These are phyloP conservation scores for Scleropages formosus DNA, from an alignment of 2,797 vertebrate genomes.

Conservation along the genomic window DNA sequence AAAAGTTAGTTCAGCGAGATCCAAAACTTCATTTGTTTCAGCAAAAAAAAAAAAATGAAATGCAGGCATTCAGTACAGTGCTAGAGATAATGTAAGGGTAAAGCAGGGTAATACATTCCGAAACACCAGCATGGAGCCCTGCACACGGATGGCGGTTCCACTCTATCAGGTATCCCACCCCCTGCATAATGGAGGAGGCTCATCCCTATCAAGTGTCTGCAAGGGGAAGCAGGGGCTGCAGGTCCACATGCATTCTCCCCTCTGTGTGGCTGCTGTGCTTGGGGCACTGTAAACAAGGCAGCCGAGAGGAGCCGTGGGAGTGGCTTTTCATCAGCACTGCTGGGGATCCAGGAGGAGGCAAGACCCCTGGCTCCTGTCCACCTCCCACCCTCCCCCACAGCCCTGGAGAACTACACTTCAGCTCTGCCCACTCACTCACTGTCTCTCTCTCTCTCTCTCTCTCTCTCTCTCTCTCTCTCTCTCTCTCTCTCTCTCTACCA, in stretches of 20 bases:
- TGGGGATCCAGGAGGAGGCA: not conserved
- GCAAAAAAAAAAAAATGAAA: no score
- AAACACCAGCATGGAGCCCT: not conserved
- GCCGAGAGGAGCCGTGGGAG: slow-evolving; percentile 13
- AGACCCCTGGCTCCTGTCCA: slow-evolving; percentile 3
- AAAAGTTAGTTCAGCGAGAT: no score
- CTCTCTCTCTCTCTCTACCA: slow-evolving; percentile 61
- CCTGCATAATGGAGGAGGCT: slow-evolving; percentile 17
- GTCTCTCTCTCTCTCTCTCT: slow-evolving; percentile 61
- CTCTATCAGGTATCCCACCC: slow-evolving; percentile 15
- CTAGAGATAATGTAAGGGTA: not conserved
- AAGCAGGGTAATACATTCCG: slow-evolving; percentile 13
- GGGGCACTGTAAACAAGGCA: not conserved
- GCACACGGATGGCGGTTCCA: slow-evolving; percentile 4
- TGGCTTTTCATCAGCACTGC: not conserved
- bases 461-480: slow-evolving; percentile 53
- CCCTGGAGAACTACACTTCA: slow-evolving; percentile 9
- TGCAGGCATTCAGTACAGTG: no score
- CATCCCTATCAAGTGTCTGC: slow-evolving; percentile 17
- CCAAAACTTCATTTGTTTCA: no score
- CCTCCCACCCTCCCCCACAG: slow-evolving; percentile 12
- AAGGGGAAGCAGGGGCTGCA: slow-evolving; percentile 8
- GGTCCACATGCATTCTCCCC: slow-evolving; percentile 13
- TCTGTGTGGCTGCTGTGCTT: not conserved
- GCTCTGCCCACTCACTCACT: slow-evolving; percentile 29